Evolutionary conservation across 2,888 invertebrate genomes (phyloP).

Genomic region (Tiliacea aurago): DNA sequence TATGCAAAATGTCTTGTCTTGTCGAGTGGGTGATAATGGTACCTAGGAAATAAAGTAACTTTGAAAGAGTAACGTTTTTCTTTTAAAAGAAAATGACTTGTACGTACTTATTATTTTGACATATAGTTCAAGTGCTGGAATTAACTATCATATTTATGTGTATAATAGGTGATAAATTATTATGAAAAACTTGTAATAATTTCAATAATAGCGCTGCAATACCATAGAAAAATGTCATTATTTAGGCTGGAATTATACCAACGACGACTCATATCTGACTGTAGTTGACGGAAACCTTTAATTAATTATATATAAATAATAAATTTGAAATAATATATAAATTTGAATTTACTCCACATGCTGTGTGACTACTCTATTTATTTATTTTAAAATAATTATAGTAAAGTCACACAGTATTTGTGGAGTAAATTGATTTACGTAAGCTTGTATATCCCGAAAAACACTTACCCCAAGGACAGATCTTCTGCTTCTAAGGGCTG

Average conservation of each 20-base stretch:
- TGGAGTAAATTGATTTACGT: neutral
- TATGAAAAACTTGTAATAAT: neutral
- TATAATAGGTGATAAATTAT: neutral
- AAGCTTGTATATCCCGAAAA: neutral
- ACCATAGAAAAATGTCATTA: neutral
- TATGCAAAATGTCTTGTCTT: slow-evolving; percentile 11
- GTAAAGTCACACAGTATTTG: neutral
- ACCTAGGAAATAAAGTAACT: neutral
- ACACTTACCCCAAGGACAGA: neutral
- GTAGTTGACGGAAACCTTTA: neutral
- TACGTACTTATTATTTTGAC: neutral
- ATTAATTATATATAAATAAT: no score
- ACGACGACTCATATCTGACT: no score
- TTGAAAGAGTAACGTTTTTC: neutral
- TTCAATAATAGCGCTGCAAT: neutral
- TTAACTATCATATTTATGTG: neutral
- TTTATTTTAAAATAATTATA: neutral
- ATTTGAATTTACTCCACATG: no score
- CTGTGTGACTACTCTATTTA: no score
- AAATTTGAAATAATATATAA: no score
- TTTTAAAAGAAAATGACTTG: neutral
- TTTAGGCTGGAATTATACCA: neutral
- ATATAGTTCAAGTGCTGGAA: neutral
- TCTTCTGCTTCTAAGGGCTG: neutral
- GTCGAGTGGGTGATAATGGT: slow-evolving; percentile 13